Base-by-base conservation (phyloP, 2,797 vertebrate genomes). In the Parauchenoglanis ngamensis region DNA sequence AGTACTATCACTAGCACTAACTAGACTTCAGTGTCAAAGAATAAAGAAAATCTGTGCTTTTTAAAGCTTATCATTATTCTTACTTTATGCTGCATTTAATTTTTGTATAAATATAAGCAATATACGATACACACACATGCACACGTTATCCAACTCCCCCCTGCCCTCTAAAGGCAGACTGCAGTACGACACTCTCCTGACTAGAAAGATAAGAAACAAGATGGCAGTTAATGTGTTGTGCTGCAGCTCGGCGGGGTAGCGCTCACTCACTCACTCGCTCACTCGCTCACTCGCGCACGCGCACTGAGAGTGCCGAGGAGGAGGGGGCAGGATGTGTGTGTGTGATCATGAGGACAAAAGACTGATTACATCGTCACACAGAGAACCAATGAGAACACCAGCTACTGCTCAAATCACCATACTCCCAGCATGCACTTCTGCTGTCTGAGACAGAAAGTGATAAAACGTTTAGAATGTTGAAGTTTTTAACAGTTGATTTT, bases 201-300 rank as follows among this genome's bases (percentile, higher is more conserved):
- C 25, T 12, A 65, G 25, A 28, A 65, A 65, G 61, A 63, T 4
- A 7, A 52, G 11, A 52, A 12, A 2, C 52, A 52, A 52, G 52
- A 52, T 52, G 52, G 52, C 11, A 11, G 52, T 11, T 52, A 52
- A 52, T 12, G 52, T 52, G 46, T 49, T 7, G 46, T 49, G 52
- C 54, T 56, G 4, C 7, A 56, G 12, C 54, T 56, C 54, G 17
- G 52, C 11, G 11, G 52, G 52, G 52, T 8, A 54, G 52, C 8
- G 8, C 8, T 6, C 46, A 10, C 46, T 2, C 2, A 1, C 2
- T 2, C 2, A 1, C 2, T 2, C 2, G n/a, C n/a, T n/a, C 35
- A 40, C 35, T 2, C 35, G 3, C 35, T 2, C 35, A 59, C 57
- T 23, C 57, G 19, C 56, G 19, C 56, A 57, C 15, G 19, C 56